Conservation (phyloP, 2,888 invertebrate species). For the Dryomyza anilis region DNA sequence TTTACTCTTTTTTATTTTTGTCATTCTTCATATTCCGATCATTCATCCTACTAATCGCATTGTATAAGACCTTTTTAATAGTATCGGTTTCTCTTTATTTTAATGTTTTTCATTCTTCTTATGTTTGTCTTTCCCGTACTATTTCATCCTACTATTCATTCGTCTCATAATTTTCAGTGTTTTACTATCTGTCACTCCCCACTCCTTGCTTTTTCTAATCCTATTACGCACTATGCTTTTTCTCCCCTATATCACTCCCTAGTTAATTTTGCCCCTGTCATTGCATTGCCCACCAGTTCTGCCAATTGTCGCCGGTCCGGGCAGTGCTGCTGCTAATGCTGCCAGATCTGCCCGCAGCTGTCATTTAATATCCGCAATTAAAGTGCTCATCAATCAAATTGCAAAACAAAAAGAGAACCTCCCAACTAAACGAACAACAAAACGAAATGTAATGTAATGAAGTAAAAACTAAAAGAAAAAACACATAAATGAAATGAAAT, state of each 20-base stretch:
- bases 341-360: slow-evolving; percentile 43
- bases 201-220: background rate
- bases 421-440: background rate
- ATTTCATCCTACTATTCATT: background rate
- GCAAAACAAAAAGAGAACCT: background rate
- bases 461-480: background rate
- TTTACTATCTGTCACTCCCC: background rate
- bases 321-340: background rate
- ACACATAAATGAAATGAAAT: background rate
- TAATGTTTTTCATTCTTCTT: background rate
- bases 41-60: no score
- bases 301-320: background rate
- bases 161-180: background rate
- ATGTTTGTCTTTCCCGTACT: background rate
- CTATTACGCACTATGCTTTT: no score
- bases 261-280: background rate
- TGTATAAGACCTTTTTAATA: background rate
- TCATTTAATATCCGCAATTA: slow-evolving; percentile 62
- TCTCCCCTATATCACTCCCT: background rate
- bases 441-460: background rate
- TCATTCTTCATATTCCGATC: no score
- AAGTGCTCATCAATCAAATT: slow-evolving; percentile 61
- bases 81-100: background rate
- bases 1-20: background rate
- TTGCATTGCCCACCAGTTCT: background rate